Percentiles rank a stretch among this genome's conserved stretches.
Conservation (phyloP, 2,888 invertebrate species). For the Eucriotettix oculatus region DNA sequence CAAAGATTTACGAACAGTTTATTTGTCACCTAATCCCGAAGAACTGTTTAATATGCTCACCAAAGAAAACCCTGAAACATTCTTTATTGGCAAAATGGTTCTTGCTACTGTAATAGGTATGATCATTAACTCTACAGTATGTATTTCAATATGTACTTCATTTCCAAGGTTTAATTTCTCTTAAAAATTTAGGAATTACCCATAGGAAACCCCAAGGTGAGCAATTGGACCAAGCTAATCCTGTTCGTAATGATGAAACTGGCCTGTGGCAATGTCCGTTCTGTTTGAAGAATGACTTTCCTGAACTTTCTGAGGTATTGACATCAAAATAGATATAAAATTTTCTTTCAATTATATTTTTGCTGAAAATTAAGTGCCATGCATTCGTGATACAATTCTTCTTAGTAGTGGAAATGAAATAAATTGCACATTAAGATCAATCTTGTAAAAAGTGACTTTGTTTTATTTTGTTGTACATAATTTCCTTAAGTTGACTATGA, state of each 20-base stretch:
- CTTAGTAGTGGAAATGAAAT: too few species aligned
- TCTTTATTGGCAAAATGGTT: conserved; percentile 77
- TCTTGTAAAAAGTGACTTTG: too few species aligned
- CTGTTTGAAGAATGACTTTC: conserved; percentile 89
- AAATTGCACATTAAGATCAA: too few species aligned
- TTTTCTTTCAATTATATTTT: too few species aligned
- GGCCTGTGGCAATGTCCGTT: conserved; percentile 97
- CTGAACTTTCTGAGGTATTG: conserved; percentile 68
- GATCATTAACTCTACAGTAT: neutral
- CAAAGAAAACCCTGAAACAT: conserved; percentile 88
- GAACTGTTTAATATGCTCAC: conserved; percentile 89
- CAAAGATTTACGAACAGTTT: conserved; percentile 71
- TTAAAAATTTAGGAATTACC: conserved; percentile 43
- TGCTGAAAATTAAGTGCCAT: too few species aligned
- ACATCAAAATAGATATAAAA: too few species aligned
- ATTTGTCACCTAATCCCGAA: conserved; percentile 63
- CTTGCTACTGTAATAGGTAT: conserved; percentile 49
- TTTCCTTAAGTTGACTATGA: too few species aligned
- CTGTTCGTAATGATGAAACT: conserved; percentile 84
- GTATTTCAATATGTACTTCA: too few species aligned
- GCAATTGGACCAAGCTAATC: conserved; percentile 89
- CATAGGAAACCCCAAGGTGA: conserved; percentile 83
- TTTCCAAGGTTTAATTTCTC: neutral
- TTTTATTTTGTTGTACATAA: too few species aligned
- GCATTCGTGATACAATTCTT: too few species aligned